Evolutionary conservation across 2,797 vertebrate species (phyloP).

Genomic region (Acipenser transmontanus): DNA sequence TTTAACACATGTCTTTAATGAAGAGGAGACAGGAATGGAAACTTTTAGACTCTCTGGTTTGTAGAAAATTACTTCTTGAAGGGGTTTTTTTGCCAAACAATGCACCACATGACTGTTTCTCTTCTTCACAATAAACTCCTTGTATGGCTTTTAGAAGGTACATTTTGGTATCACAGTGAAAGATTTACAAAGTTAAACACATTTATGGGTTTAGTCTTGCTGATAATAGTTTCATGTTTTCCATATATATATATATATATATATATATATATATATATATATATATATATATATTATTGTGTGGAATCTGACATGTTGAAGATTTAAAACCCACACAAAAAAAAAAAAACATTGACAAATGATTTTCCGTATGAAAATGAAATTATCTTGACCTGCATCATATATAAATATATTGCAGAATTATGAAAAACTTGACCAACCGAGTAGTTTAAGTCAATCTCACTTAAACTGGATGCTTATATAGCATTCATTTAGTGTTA

Average conservation of each 20-base stretch:
- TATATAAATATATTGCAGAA: too few species aligned
- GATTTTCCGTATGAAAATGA: too few species aligned
- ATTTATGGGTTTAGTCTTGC: background rate
- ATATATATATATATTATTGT: too few species aligned
- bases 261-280: too few species aligned
- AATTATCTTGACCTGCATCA: too few species aligned
- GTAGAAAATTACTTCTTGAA: constrained; percentile 21
- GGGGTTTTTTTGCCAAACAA: constrained; percentile 38
- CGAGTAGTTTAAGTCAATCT: constrained; percentile 43
- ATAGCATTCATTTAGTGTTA: constrained; percentile 23
- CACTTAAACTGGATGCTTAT: constrained; percentile 50
- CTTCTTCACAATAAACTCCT: constrained; percentile 31
- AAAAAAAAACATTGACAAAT: too few species aligned
- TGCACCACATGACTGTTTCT: constrained; percentile 44
- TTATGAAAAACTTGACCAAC: too few species aligned
- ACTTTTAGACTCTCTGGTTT: constrained; percentile 42
- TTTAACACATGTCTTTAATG: constrained; percentile 28
- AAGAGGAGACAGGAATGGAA: constrained; percentile 41
- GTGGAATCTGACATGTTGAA: too few species aligned
- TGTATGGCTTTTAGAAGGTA: constrained; percentile 60
- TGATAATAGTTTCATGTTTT: constrained; percentile 16
- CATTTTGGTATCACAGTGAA: constrained; percentile 60
- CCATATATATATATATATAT: background rate
- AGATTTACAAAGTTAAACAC: constrained; percentile 7
- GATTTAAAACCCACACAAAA: too few species aligned